Evolutionary conservation across 2,113 vertebrate genomes (phyloP).

Genomic region (Osmerus mordax): DNA sequence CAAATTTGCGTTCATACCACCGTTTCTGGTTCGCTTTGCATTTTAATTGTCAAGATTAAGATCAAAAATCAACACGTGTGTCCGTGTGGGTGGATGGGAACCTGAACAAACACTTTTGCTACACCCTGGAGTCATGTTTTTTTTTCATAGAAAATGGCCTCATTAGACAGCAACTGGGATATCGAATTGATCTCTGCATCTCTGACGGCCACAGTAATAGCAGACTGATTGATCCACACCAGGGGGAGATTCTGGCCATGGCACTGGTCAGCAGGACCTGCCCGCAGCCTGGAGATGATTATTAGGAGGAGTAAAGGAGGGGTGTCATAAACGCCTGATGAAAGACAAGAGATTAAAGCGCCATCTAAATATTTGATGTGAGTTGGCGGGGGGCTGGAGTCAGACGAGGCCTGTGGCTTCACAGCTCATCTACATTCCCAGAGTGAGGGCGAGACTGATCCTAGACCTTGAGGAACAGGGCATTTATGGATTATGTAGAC

Average conservation of each 20-base stretch:
- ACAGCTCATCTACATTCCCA: too few relatives aligned
- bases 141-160: conserved; percentile 53
- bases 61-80: background rate
- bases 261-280: conserved; percentile 36
- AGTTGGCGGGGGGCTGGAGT: conserved; percentile 2
- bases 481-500: too few relatives aligned
- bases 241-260: background rate
- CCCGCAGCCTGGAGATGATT: conserved; percentile 43
- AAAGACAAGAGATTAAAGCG: conserved; percentile 27
- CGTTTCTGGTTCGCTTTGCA: too few relatives aligned
- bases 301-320: conserved; percentile 37
- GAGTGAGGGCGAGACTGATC: too few relatives aligned
- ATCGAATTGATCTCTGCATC: conserved; percentile 65
- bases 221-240: conserved; percentile 69
- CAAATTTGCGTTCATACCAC: too few relatives aligned
- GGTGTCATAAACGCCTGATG: conserved; percentile 43
- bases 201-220: conserved; percentile 66
- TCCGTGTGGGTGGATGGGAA: conserved; percentile 8
- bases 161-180: conserved; percentile 63
- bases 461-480: too few relatives aligned
- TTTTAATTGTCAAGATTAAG: too few relatives aligned
- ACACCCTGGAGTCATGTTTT: background rate
- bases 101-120: background rate
- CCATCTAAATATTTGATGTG: conserved; percentile 12
- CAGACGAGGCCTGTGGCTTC: too few relatives aligned